Evolutionary conservation across 2,797 vertebrate species (phyloP), one percentile per base, ranked within the genome.

Genomic region (Hydrolagus colliei): DNA sequence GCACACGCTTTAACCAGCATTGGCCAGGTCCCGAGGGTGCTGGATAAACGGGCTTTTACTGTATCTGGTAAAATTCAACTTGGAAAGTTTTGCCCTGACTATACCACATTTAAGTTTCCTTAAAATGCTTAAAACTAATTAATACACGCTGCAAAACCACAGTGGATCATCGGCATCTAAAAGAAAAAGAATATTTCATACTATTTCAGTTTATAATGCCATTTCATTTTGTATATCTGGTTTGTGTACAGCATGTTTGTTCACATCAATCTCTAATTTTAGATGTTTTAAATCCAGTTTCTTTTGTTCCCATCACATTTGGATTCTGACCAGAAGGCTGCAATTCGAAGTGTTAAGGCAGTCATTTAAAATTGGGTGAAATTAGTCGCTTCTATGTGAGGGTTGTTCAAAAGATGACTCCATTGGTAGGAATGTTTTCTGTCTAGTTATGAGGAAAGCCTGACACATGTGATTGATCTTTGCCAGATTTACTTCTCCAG

Each of bases 81-180:
- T 52, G 41, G 41, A 52, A 52, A 3, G 6, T 52, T 52, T 52
- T 52, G 41, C 41, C 41, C 41, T 52, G 6, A 52, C 41, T 52
- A 27, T 27, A 52, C 41, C 41, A 52, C 1, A 52, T 52, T 52
- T 52, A 52, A 52, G 41, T 52, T 52, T 52, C 6, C 41, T 52
- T 52, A 16, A 86, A 68, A 80, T 12, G 82, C 77, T 78, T 73
- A 80, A 61, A n/a, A 63, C 85, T 65, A 74, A 62, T n/a, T 65
- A 74, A 62, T n/a, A 11, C 27, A 86, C 32, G 12, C 22, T 9
- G 71, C 73, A 62, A 67, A 61, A 85, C 61, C 75, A 85, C 63
- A 85, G 86, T n/a, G 41, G 32, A 41, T n/a, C 14, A 85, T 16
- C 41, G 22, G 75, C 80, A 35, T 71, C 62, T 71, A 65, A 84